Conservation (phyloP, 2,888 invertebrate species). For the Teleiodes luculella region DNA sequence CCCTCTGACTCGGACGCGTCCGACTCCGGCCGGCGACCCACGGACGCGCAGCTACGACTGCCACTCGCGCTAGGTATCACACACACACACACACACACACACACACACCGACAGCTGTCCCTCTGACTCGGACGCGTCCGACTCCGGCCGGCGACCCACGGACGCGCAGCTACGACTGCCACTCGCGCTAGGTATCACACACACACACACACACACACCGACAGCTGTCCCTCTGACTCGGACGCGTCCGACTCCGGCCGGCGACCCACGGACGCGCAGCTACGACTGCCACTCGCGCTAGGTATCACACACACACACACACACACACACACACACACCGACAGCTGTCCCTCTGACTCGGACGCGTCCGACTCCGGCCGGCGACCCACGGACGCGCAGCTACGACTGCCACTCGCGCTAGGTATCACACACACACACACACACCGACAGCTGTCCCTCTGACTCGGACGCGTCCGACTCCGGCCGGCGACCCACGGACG, state of each 20-base stretch:
- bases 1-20: too few relatives aligned
- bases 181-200: slow-evolving; percentile 44
- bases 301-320: slow-evolving; percentile 66
- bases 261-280: slow-evolving; percentile 50
- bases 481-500: slow-evolving; percentile 49
- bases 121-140: slow-evolving; percentile 60
- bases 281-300: slow-evolving; percentile 56
- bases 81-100: slow-evolving; percentile 44
- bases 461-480: too few relatives aligned
- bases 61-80: slow-evolving; percentile 52
- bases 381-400: slow-evolving; percentile 50
- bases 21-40: slow-evolving; percentile 49
- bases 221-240: too few relatives aligned
- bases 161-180: slow-evolving; percentile 61
- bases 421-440: slow-evolving; percentile 30
- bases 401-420: slow-evolving; percentile 56
- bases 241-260: slow-evolving; percentile 45
- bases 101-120: slow-evolving; percentile 52
- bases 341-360: slow-evolving; percentile 50
- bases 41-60: slow-evolving; percentile 55
- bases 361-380: slow-evolving; percentile 60
- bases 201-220: not conserved
- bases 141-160: slow-evolving; percentile 47
- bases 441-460: slow-evolving; percentile 27
- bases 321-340: slow-evolving; percentile 63